Base-by-base conservation (phyloP, 2,113 vertebrate species). In the Scomber japonicus region DNA sequence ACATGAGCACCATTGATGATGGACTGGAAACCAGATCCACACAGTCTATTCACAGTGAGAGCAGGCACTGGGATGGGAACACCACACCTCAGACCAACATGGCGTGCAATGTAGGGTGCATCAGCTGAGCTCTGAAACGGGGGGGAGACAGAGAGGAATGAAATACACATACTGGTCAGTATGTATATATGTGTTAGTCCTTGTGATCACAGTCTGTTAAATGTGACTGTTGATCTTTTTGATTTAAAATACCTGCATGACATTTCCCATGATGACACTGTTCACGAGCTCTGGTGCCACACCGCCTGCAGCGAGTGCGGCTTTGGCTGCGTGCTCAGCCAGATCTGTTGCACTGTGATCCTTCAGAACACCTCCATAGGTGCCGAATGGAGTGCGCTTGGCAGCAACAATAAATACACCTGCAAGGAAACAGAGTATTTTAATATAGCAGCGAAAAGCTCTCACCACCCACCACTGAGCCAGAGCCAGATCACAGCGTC, bases 11-110 rank as follows among this genome's bases (percentile, higher is more conserved):
- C 98, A 10, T 31, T 98, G 85, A 96, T 94, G 60, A 99, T 95
- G 71, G 98, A 95, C 74, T 99, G 98, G 93, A 99, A 99, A 27
- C 98, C 98, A 59, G 98, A 99, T 45, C 98, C 98, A 83, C 98
- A 99, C 21, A 99, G 96, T 4, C 98, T 95, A 84, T 99, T 99
- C 49, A 99, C 82, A 0, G 97, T 97, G 80, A 99, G 94, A 51
- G 97, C 97, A 1, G 97, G 97, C 4, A 90, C 93, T 2, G 96
- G 91, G 55, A 96, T 31, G 0, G 97, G 98, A 27, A 99, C 87
- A 0, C 97, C 97, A 46, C 95, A 93, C 11, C 97, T 95, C 61
- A 99, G 84, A 21, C 98, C 97, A 21, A 99, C 96, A 0, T 99
- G 98, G 21, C 98, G 96, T 0, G 98, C 96, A 14, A 98, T 93